A percentile compares a stretch with the other conserved stretches of the same genome.
phyloP scores from a whole-genome alignment of 1,140 invertebrate genomes.

The Aleiodes sp. region DNA sequence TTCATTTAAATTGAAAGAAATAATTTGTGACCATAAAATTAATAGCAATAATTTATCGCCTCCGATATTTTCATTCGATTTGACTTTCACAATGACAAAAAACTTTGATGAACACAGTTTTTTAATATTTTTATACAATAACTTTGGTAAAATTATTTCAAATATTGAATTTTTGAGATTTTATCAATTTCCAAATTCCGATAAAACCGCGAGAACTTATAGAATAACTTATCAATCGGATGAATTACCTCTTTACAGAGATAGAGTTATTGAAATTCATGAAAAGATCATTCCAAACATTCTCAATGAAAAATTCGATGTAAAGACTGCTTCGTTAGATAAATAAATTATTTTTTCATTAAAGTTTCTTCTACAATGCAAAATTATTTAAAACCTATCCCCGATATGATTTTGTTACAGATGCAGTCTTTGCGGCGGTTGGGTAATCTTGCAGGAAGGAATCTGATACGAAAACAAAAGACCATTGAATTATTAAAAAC shows the following conservation, averaged over 20 bases:
- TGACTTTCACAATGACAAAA: slow-evolving; percentile 48
- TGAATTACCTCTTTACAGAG: slow-evolving; percentile 52
- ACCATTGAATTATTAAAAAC: neutral
- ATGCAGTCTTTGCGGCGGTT: slow-evolving; percentile 46
- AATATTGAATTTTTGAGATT: slow-evolving; percentile 50
- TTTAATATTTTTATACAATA: slow-evolving; percentile 52
- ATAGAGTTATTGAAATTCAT: slow-evolving; percentile 60
- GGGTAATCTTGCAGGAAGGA: slow-evolving; percentile 22
- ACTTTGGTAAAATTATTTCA: slow-evolving; percentile 54
- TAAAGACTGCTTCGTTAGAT: slow-evolving; percentile 29
- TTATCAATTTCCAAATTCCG: slow-evolving; percentile 48
- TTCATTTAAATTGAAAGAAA: neutral
- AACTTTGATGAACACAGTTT: slow-evolving; percentile 49
- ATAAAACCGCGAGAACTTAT: slow-evolving; percentile 54
- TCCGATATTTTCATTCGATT: slow-evolving; percentile 54
- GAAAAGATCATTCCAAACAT: slow-evolving; percentile 54
- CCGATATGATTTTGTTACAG: slow-evolving; percentile 40
- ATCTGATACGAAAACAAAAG: slow-evolving; percentile 28
- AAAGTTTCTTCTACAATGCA: neutral
- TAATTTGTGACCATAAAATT: neutral
- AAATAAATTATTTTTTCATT: neutral
- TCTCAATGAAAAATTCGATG: slow-evolving; percentile 52
- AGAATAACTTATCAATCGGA: slow-evolving; percentile 61
- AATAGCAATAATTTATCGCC: slow-evolving; percentile 34
- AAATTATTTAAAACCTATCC: slow-evolving; percentile 8